These are phyloP conservation scores for Sinocyclocheilus anshuiensis DNA, from an alignment of 2,113 vertebrate species.

Conservation along the genomic window DNA sequence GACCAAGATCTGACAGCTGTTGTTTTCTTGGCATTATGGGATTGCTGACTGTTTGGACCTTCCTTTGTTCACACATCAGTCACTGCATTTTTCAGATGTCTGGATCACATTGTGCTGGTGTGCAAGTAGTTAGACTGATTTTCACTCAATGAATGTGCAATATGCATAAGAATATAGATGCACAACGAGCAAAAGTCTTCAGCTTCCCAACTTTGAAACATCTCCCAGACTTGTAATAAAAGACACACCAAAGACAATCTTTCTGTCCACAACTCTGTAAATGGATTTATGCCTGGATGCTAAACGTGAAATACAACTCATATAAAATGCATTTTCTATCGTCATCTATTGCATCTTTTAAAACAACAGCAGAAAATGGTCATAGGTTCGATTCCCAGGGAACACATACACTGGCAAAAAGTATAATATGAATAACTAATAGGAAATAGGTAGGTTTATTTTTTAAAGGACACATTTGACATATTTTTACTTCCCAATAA, in stretches of 20 bases:
- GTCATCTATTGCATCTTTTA: neutral
- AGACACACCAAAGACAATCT: neutral
- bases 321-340: neutral
- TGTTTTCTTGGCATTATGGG: neutral
- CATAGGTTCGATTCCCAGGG: neutral
- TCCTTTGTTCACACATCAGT: conserved; percentile 12
- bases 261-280: neutral
- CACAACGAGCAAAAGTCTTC: neutral
- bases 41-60: neutral
- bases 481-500: neutral
- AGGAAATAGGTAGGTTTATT: too few species aligned
- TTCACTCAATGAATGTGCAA: neutral
- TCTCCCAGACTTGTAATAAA: neutral
- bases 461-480: too few species aligned
- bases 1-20: neutral
- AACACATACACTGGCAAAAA: neutral
- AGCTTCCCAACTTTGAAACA: too few species aligned
- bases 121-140: neutral
- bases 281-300: neutral
- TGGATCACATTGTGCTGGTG: neutral
- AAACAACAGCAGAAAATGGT: neutral
- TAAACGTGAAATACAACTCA: neutral
- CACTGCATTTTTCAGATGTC: neutral
- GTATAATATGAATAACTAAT: neutral
- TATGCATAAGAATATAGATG: neutral